phyloP scores from a whole-genome alignment of 2,797 vertebrate genomes.

The Ataeniobius toweri region DNA sequence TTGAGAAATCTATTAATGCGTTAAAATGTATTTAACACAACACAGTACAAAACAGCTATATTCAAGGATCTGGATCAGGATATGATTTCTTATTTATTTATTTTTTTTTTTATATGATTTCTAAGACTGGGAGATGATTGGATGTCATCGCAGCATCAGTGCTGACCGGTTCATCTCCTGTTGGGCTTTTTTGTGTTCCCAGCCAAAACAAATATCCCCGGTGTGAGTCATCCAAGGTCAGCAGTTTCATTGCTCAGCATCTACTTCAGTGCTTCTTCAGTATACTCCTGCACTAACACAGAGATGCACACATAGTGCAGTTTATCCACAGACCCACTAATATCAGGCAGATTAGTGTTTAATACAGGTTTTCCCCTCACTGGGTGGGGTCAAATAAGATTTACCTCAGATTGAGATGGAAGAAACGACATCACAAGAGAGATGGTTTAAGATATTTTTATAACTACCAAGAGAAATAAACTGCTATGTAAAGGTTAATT shows the following conservation, averaged over 20 bases:
- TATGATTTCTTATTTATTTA: neutral
- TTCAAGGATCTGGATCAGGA: neutral
- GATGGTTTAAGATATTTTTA: constrained; percentile 7
- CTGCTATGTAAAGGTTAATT: too few relatives aligned
- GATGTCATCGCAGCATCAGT: neutral
- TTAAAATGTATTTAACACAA: too few relatives aligned
- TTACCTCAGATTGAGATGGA: constrained; percentile 26
- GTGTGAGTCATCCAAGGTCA: constrained; percentile 57
- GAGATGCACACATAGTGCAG: constrained; percentile 43
- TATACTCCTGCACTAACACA: constrained; percentile 13
- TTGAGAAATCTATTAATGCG: too few relatives aligned
- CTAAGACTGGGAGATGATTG: neutral
- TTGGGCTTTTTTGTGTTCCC: constrained; percentile 23
- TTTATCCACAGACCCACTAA: constrained; percentile 40
- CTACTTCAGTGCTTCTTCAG: constrained; percentile 35
- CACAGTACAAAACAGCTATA: too few relatives aligned
- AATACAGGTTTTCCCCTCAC: constrained; percentile 46
- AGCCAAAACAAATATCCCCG: constrained; percentile 52
- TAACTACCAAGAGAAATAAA: too few relatives aligned
- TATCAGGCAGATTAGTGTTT: constrained; percentile 54
- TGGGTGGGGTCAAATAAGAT: constrained; percentile 49
- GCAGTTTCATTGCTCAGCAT: constrained; percentile 47
- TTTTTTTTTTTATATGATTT: neutral
- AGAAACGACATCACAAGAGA: neutral
- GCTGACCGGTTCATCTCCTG: constrained; percentile 14